A percentile compares a stretch with the other conserved stretches of the same genome.
phyloP scores from a whole-genome alignment of 2,888 invertebrate species.

The Eumerus sabulonum region DNA sequence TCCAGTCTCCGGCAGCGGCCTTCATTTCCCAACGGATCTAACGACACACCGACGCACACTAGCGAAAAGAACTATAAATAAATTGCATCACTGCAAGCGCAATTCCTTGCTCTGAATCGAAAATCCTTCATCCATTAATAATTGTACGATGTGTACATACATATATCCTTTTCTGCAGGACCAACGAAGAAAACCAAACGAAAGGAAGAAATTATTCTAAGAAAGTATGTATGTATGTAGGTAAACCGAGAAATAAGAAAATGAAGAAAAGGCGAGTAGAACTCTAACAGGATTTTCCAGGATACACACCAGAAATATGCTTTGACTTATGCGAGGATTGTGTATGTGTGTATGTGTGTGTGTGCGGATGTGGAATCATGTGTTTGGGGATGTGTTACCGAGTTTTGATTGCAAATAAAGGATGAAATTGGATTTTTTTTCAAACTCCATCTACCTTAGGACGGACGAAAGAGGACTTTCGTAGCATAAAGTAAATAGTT shows the following conservation, averaged over 20 bases:
- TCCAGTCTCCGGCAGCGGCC: no score
- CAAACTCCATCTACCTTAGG: no score
- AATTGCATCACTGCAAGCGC: slow-evolving; percentile 64
- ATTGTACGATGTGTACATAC: slow-evolving; percentile 61
- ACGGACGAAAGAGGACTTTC: slow-evolving; percentile 22
- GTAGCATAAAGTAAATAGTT: slow-evolving; percentile 57
- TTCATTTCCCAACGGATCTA: slow-evolving; percentile 29
- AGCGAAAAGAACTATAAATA: slow-evolving; percentile 57
- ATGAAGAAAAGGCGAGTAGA: not conserved
- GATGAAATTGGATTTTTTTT: slow-evolving; percentile 66
- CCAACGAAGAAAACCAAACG: slow-evolving; percentile 7
- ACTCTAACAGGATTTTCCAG: slow-evolving; percentile 64
- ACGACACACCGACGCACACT: not conserved
- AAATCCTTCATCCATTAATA: slow-evolving; percentile 68
- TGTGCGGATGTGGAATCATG: slow-evolving; percentile 1
- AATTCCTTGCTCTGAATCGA: slow-evolving; percentile 66
- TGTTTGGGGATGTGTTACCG: slow-evolving; percentile 37
- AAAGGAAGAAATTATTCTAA: not conserved
- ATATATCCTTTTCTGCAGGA: slow-evolving; percentile 56
- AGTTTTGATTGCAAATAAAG: slow-evolving; percentile 69
- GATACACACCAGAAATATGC: slow-evolving; percentile 60
- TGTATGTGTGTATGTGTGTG: slow-evolving; percentile 6
- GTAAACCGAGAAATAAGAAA: not conserved
- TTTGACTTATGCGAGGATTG: slow-evolving; percentile 43
- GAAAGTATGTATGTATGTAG: not conserved